These are phyloP conservation scores for Pseudocheirus occidentalis DNA, from an alignment of 2,797 vertebrate genomes.

Conservation along the genomic window DNA sequence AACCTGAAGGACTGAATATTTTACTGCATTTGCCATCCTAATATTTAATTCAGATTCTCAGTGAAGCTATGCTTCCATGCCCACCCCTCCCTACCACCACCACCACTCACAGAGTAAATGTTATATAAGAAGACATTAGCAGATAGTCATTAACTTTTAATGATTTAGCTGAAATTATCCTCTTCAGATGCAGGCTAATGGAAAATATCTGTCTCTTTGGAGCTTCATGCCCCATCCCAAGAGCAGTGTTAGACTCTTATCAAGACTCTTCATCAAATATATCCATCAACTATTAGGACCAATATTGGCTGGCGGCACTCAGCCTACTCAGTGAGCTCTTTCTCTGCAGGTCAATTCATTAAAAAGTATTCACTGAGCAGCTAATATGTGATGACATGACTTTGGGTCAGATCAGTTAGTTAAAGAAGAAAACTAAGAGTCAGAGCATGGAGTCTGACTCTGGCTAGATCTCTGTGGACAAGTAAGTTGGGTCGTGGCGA, in stretches of 20 bases:
- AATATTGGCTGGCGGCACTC: not conserved
- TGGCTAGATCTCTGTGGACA: not conserved
- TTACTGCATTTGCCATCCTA: not conserved
- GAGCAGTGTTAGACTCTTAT: not conserved
- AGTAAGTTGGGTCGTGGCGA: not conserved
- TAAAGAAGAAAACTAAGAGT: not conserved
- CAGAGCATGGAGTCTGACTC: not conserved
- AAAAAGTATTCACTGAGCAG: not conserved
- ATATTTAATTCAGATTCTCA: not conserved
- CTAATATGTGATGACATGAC: not conserved
- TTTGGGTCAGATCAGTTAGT: not conserved
- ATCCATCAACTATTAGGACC: not conserved
- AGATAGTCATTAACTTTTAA: not conserved
- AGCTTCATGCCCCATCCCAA: not conserved
- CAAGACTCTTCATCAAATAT: not conserved
- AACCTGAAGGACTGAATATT: not conserved
- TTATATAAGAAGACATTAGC: not conserved
- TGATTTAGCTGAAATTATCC: not conserved
- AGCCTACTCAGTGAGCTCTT: not conserved
- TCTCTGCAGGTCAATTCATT: not conserved
- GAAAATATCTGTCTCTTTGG: not conserved
- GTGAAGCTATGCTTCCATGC: not conserved
- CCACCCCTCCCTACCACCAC: not conserved
- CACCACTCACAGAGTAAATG: not conserved
- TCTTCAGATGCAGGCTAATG: not conserved